Evolutionary conservation across 2,888 invertebrate genomes (phyloP).

Genomic region (Drosophila rubida): DNA sequence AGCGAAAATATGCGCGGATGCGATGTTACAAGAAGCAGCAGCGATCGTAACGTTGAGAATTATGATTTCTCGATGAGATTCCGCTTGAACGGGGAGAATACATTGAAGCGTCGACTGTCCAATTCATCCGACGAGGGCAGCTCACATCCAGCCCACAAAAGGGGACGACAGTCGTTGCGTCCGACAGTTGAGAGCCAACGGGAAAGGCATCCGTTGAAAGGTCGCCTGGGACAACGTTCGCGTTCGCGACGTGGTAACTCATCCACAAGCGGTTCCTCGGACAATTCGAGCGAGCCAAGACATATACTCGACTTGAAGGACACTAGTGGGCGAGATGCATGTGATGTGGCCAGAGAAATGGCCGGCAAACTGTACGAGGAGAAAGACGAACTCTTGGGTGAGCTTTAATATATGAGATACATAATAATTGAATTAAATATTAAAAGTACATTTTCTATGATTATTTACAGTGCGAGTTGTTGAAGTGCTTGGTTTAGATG

Average conservation of each 20-base stretch:
- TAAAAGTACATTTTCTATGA: background rate
- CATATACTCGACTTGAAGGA: constrained; percentile 88
- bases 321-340: constrained; percentile 66
- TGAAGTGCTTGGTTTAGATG: constrained; percentile 89
- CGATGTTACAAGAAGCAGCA: constrained; percentile 89
- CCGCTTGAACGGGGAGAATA: constrained; percentile 86
- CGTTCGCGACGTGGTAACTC: constrained; percentile 74
- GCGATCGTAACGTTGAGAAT: constrained; percentile 90
- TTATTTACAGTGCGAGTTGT: constrained; percentile 88
- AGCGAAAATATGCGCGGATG: constrained; percentile 92
- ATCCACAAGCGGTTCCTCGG: constrained; percentile 86
- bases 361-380: constrained; percentile 90
- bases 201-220: constrained; percentile 50
- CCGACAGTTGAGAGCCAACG: constrained; percentile 39
- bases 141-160: constrained; percentile 75
- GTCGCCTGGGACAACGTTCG: constrained; percentile 72
- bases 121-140: constrained; percentile 78
- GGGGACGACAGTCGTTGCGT: constrained; percentile 68
- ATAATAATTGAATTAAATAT: background rate
- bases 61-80: constrained; percentile 89
- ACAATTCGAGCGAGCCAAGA: constrained; percentile 83
- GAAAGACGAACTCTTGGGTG: constrained; percentile 90
- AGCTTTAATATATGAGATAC: constrained; percentile 67
- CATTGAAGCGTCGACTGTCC: constrained; percentile 82
- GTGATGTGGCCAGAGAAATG: constrained; percentile 88